These are phyloP conservation scores for Eupleurogrammus muticus DNA, from an alignment of 2,797 vertebrate species.

Conservation along the genomic window DNA sequence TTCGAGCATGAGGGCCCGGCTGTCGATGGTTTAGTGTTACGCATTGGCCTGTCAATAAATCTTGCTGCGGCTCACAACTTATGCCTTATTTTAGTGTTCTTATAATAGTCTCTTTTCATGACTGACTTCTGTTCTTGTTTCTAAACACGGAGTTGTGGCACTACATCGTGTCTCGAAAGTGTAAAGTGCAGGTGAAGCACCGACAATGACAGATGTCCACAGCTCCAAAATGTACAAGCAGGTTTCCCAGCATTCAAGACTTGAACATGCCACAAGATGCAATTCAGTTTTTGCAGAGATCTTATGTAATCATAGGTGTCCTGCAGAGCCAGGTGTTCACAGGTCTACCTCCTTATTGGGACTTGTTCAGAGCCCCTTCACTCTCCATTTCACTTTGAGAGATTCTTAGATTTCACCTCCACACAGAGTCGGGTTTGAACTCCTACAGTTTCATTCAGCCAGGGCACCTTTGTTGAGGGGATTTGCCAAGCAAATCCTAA, in stretches of 20 bases:
- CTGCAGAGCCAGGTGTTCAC: conserved; percentile 42
- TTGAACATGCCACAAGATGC: not conserved
- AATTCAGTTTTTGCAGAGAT: conserved; percentile 17
- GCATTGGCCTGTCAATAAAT: conserved; percentile 62
- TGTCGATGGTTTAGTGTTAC: conserved; percentile 75
- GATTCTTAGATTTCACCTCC: conserved; percentile 54
- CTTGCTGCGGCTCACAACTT: conserved; percentile 28
- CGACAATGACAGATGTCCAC: not conserved
- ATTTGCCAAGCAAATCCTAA: conserved; percentile 80
- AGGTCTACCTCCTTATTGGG: conserved; percentile 8
- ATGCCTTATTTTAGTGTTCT: conserved; percentile 48
- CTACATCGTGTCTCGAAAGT: not conserved
- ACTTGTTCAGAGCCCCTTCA: conserved; percentile 23
- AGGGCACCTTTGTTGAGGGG: conserved; percentile 74
- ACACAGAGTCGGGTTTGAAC: conserved; percentile 47
- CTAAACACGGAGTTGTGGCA: conserved; percentile 19
- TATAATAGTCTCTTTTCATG: conserved; percentile 34
- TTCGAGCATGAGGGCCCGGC: conserved; percentile 68
- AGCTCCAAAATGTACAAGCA: not conserved
- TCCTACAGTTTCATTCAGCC: conserved; percentile 61
- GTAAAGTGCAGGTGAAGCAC: not conserved
- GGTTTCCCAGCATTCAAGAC: not conserved
- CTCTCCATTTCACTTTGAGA: conserved; percentile 40
- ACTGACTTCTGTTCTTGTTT: conserved; percentile 25
- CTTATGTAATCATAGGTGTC: conserved; percentile 39